Evolutionary conservation across 1,140 invertebrate species (phyloP), one percentile per base, ranked within the genome.

Genomic region (Orius laevigatus): DNA sequence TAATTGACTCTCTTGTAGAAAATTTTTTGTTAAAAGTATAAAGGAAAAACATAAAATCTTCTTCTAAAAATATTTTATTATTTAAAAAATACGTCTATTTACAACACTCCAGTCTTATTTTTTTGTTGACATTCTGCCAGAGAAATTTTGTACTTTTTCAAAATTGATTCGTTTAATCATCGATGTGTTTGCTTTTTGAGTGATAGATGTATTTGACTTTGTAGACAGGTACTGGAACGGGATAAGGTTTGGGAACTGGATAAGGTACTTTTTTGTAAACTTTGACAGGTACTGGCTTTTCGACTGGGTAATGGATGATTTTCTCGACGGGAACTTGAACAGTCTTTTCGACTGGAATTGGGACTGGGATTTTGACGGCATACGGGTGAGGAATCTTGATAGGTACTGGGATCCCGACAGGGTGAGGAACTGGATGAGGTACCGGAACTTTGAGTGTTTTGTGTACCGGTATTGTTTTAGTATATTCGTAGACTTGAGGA

Each of bases 181-280:
- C 43, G 11, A 36, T 33, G 25, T 25, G 43, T 20, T 32, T 20
- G 25, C 25, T 25, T 31, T 45, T 45, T 19, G 43, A 45, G 31
- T 45, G 43, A 20, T 45, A 45, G 25, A 45, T 32, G 25, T 45
- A 45, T n/a, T 45, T 45, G 43, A 45, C 43, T 32, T 43, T 45
- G 43, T 45, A 45, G 25, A 45, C 43, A 10, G 43, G 43, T 18
- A 45, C 43, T 10, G 43, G 43, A 8, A 45, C 43, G 25, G 43
- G 43, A 18, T 45, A 45, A n/a, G 43, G 43, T 18, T 45, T 45
- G 18, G 25, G 18, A 9, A 45, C 43, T 20, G 43, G 43, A 20
- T 45, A 45, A 11, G 43, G 43, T 2, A 45, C 43, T 32, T 45
- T 45, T 31, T 45, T 45, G 18, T 31, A n/a, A 9, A 45, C 43